phyloP scores from a whole-genome alignment of 2,113 vertebrate genomes.

The Scytalopus superciliaris region DNA sequence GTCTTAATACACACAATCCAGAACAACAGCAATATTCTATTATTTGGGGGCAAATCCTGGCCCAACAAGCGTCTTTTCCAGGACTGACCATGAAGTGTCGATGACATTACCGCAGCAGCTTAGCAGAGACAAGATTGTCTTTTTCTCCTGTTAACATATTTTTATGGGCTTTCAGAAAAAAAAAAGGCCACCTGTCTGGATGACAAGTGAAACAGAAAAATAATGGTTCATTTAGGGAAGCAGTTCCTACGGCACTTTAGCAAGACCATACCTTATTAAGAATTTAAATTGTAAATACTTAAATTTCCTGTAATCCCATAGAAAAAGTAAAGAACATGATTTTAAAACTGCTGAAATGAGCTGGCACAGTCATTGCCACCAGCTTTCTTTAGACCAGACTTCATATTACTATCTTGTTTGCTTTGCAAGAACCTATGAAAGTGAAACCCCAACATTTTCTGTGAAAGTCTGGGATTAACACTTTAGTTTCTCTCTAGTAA shows the following conservation, averaged over 20 bases:
- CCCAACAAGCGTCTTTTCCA: neutral
- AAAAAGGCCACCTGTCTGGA: neutral
- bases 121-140: neutral
- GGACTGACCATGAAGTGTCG: neutral
- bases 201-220: neutral
- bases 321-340: neutral
- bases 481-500: neutral
- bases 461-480: neutral
- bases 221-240: neutral
- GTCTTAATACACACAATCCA: neutral
- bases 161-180: neutral
- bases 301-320: neutral
- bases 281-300: neutral
- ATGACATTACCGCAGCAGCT: neutral
- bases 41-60: neutral
- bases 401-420: neutral
- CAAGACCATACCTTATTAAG: neutral
- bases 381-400: neutral
- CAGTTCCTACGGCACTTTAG: neutral
- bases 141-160: neutral
- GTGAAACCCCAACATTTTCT: neutral
- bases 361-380: neutral
- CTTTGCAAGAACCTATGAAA: neutral
- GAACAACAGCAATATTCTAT: neutral
- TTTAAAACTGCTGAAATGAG: neutral